Evolutionary conservation across 2,113 vertebrate species (phyloP).

Genomic region (Conger conger): DNA sequence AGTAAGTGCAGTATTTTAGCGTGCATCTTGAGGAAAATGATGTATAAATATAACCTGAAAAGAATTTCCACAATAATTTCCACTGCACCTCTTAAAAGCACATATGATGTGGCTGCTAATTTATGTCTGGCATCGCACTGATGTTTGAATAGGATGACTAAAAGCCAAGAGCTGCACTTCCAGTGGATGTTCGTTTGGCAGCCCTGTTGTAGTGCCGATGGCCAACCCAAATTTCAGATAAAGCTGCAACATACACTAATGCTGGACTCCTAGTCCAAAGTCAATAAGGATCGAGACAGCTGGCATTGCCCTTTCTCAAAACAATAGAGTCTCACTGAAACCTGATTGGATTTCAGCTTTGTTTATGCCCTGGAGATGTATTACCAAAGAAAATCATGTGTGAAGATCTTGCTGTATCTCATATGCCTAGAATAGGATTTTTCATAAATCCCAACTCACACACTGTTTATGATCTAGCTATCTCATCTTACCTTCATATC

Average conservation of each 20-base stretch:
- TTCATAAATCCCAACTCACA: too few species aligned
- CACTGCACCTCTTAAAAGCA: not conserved
- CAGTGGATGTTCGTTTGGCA: not conserved
- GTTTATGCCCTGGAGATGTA: not conserved
- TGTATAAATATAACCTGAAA: not conserved
- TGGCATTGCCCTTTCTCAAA: not conserved
- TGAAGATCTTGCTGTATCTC: not conserved
- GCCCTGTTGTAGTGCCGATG: not conserved
- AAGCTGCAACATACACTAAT: not conserved
- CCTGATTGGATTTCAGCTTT: not conserved
- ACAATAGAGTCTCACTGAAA: not conserved
- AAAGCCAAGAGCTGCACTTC: not conserved
- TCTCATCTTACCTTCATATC: not conserved
- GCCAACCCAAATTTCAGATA: too few species aligned
- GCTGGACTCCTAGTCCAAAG: not conserved
- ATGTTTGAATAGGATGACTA: not conserved
- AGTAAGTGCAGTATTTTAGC: not conserved
- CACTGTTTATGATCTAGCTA: not conserved
- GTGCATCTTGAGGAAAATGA: not conserved
- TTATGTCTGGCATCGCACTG: not conserved
- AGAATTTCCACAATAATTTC: not conserved
- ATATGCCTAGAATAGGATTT: not conserved
- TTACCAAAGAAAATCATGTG: not conserved
- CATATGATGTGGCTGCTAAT: not conserved
- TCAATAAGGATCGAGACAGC: not conserved